Conservation (phyloP, 2,113 vertebrate genomes). For the Dicrurus megarhynchus region DNA sequence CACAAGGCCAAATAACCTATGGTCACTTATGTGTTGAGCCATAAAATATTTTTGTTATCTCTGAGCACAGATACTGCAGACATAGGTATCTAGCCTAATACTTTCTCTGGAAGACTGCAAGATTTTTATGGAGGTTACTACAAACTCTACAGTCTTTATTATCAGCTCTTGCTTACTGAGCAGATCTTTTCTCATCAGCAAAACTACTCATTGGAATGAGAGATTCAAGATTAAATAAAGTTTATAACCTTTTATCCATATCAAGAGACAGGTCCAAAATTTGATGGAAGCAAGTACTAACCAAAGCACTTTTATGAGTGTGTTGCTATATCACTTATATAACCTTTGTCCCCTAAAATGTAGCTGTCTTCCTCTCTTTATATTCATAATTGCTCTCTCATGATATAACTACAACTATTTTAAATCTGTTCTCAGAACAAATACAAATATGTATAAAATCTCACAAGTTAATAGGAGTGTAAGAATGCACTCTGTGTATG, state of each 20-base stretch:
- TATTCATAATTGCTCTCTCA: not conserved
- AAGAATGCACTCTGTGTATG: not conserved
- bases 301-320: not conserved
- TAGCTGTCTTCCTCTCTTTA: not conserved
- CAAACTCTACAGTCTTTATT: not conserved
- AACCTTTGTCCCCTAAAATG: not conserved
- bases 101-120: not conserved
- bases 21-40: not conserved
- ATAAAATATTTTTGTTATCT: constrained; percentile 1
- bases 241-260: not conserved
- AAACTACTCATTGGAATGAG: not conserved
- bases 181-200: not conserved
- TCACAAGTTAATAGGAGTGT: not conserved
- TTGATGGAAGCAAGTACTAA: not conserved
- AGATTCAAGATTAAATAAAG: not conserved
- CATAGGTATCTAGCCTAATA: not conserved
- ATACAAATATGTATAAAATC: not conserved
- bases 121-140: not conserved
- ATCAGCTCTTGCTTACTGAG: not conserved
- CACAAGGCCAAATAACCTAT: not conserved
- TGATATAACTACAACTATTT: not conserved
- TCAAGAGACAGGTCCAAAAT: not conserved
- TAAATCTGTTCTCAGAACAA: not conserved
- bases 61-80: not conserved
- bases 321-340: not conserved